These are phyloP conservation scores for Varecia variegata DNA, from an alignment of 2,797 vertebrate species.

Conservation along the genomic window DNA sequence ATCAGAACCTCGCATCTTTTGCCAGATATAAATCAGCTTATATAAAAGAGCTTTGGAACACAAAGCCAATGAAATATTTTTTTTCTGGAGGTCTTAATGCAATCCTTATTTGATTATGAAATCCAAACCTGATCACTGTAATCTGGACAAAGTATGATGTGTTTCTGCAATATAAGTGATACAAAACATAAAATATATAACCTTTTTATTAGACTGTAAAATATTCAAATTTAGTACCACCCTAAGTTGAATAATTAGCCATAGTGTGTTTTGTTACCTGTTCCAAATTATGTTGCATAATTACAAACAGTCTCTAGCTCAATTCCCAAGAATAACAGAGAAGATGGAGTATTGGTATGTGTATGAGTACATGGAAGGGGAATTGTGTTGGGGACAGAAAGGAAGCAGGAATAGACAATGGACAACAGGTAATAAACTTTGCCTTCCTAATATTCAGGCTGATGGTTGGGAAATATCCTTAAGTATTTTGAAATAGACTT, in stretches of 20 bases:
- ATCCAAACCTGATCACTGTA: not conserved
- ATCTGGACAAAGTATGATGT: not conserved
- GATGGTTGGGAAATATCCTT: not conserved
- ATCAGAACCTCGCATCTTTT: constrained; percentile 35
- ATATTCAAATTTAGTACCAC: not conserved
- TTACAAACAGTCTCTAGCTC: not conserved
- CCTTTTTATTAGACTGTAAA: not conserved
- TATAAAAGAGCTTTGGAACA: constrained; percentile 54
- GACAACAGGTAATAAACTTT: not conserved
- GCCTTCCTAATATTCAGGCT: not conserved
- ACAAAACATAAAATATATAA: not conserved
- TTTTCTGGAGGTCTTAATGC: not conserved
- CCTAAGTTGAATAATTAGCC: not conserved
- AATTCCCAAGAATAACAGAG: not conserved
- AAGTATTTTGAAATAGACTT: not conserved
- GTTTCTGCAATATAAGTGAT: not conserved
- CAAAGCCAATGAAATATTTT: not conserved
- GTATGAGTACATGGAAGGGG: not conserved
- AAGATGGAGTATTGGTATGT: not conserved
- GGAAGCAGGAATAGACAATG: not conserved
- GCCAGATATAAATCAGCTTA: constrained; percentile 55
- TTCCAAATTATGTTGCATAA: not conserved
- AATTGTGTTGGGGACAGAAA: not conserved
- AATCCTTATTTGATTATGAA: constrained; percentile 59
- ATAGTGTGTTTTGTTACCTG: not conserved